Base-by-base conservation (phyloP, 2,797 vertebrate species). In the Urocyon cinereoargenteus region DNA sequence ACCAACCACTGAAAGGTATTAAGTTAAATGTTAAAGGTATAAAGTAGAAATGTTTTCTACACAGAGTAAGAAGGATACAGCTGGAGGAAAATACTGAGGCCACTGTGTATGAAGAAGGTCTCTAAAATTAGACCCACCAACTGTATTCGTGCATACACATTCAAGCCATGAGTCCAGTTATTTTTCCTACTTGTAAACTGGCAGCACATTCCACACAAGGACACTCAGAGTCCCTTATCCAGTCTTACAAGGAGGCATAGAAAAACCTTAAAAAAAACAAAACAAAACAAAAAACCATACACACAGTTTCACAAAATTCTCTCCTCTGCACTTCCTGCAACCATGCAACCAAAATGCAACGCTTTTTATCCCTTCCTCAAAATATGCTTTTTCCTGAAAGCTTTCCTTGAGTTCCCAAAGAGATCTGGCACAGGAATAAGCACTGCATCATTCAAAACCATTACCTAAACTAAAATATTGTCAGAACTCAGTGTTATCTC, bases 121-220 rank as follows among this genome's bases (percentile, higher is more conserved):
- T 77, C 97, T 93, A 97, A 97, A 97, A 97, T 96, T 83, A 97
- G 93, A 95, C 72, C 34, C 62, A 96, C 89, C 96, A 96, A 97
- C 93, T 86, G 72, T 97, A 96, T 68, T 98, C 96, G 93, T 68
- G 92, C 22, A 90, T 84, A 87, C 57, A 90, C 68, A 81, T 89
- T 96, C 1, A 97, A 93, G 55, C 49, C 72, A 49, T 49, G 77
- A 96, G 34, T 96, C 82, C 86, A 82, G 84, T 62, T 96, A 81
- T 88, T 92, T 86, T 96, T 94, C 91, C 61, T 86, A 85, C 66
- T 70, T 94, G 55, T 91, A 92, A 90, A 9, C 0, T 90, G 55
- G 21, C 34, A 92, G 70, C 73, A 94, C 59, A 90, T 79, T 91
- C 78, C 84, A 95, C 22, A 73, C 22, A 88, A 51, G 79, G 57